A percentile compares a stretch with the other conserved stretches of the same genome.
phyloP scores from a whole-genome alignment of 2,797 vertebrate species.

The Cheirogaleus major region DNA sequence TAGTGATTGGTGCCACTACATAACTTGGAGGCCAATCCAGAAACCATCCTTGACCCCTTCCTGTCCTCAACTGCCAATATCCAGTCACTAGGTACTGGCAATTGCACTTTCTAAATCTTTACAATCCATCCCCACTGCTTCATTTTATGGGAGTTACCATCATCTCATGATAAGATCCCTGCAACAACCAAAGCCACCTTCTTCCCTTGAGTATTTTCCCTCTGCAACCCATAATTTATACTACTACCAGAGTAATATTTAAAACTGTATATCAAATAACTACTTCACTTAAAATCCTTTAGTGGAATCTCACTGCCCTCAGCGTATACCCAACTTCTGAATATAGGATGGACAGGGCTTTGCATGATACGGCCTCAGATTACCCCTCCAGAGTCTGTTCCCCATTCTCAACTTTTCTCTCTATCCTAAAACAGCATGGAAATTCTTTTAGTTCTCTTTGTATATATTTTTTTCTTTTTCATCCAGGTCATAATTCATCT shows the following conservation, averaged over 20 bases:
- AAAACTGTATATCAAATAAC: neutral
- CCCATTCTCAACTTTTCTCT: neutral
- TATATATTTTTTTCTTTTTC: neutral
- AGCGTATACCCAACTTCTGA: neutral
- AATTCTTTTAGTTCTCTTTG: neutral
- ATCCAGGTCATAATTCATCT: neutral
- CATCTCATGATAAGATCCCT: neutral
- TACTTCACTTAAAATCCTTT: neutral
- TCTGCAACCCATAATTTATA: neutral
- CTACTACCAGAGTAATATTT: neutral
- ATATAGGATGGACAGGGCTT: neutral
- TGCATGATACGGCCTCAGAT: neutral
- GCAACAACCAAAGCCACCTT: neutral
- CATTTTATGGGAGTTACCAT: neutral
- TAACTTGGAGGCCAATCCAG: neutral
- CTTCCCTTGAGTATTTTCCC: neutral
- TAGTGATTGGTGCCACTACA: neutral
- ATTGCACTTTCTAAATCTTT: neutral
- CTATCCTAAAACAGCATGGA: neutral
- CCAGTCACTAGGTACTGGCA: neutral
- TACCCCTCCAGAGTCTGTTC: neutral
- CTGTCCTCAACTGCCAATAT: neutral
- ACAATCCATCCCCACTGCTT: neutral
- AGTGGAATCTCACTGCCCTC: neutral
- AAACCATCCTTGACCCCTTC: neutral